Evolutionary conservation across 2,113 vertebrate species (phyloP).

Genomic region (Eulacestoma nigropectus): DNA sequence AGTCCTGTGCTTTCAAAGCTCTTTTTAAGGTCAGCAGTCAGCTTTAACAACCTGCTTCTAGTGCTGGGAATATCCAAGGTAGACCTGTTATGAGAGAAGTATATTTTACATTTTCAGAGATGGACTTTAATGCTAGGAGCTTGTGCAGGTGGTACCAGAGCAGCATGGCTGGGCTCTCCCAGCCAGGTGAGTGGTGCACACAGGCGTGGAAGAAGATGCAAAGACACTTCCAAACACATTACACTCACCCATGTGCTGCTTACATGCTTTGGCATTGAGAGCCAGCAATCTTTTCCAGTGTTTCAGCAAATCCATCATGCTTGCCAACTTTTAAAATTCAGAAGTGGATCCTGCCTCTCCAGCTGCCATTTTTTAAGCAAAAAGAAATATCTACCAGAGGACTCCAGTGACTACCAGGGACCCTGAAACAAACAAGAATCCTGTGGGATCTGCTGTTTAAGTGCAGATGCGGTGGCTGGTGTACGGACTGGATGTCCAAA

Average conservation of each 20-base stretch:
- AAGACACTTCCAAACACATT: neutral
- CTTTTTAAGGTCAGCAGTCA: neutral
- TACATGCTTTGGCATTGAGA: neutral
- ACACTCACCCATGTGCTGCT: neutral
- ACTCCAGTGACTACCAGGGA: rapidly evolving
- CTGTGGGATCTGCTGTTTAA: neutral
- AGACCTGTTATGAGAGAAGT: neutral
- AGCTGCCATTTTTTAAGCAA: neutral
- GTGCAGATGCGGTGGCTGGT: neutral
- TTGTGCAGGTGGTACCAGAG: neutral
- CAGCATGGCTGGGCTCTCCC: neutral
- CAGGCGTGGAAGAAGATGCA: neutral
- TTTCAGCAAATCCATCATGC: neutral
- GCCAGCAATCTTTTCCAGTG: neutral
- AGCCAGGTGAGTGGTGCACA: neutral
- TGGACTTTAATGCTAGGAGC: neutral
- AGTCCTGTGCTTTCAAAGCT: neutral
- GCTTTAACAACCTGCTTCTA: neutral
- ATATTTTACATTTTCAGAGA: neutral
- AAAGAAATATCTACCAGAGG: neutral
- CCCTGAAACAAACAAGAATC: rapidly evolving
- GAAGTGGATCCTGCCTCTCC: neutral
- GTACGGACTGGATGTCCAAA: neutral
- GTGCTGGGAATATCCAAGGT: neutral
- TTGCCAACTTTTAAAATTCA: neutral